Conservation (phyloP, 2,113 vertebrate genomes). For the Peromyscus maniculatus region DNA sequence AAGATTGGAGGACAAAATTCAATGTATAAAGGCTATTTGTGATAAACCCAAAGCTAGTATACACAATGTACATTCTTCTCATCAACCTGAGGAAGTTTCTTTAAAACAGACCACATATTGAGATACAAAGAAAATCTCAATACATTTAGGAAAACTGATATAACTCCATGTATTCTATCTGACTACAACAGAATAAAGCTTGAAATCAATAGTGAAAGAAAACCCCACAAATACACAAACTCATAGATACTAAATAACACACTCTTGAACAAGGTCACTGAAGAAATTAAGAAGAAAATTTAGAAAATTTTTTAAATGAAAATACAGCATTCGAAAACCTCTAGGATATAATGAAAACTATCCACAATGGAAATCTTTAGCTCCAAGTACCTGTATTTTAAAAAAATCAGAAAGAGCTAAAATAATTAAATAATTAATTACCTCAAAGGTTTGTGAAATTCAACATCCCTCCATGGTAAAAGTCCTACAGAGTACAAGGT, state of each 20-base stretch:
- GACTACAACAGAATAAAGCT: background rate
- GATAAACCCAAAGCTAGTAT: background rate
- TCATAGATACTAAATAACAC: background rate
- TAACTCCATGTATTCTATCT: background rate
- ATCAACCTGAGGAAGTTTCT: background rate
- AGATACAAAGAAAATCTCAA: background rate
- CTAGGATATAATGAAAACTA: background rate
- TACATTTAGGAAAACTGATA: background rate
- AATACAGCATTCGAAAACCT: background rate
- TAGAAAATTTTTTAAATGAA: background rate
- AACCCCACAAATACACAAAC: background rate
- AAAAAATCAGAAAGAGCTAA: background rate
- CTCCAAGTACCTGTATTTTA: background rate
- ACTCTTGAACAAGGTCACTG: background rate
- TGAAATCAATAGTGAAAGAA: background rate
- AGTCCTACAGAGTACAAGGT: background rate
- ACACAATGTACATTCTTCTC: background rate
- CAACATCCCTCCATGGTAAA: background rate
- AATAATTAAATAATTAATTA: background rate
- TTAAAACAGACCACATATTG: background rate
- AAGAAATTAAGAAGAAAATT: background rate
- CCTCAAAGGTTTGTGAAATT: background rate
- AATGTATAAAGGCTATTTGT: too few relatives aligned
- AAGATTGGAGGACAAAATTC: too few relatives aligned
- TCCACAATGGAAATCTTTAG: background rate